Base-by-base conservation (phyloP, 1,140 invertebrate genomes). In the Phymastichus coffea region DNA sequence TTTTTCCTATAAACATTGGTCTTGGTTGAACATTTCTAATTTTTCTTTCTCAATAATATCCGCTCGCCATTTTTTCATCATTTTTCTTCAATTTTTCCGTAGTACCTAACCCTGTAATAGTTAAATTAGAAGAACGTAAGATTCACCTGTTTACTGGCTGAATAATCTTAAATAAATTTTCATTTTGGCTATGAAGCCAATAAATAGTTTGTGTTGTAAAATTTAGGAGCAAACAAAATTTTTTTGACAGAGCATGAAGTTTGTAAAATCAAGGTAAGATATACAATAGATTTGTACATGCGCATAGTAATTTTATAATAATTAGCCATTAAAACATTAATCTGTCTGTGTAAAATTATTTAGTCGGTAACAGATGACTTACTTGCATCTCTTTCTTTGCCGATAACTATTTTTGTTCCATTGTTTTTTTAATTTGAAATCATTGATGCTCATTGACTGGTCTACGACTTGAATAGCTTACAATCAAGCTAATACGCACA, bases 1-100 rank as follows among this genome's bases (percentile, higher is more conserved):
- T 74, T 76, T 57, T 76, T 76, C 68, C 70, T 74, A 75, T 56
- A 63, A 75, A 76, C 70, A 76, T 75, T 76, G 70, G 70, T 69
- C 61, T 74, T 74, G 67, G 65, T 65, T 54, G 37, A 51, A 59
- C 57, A 46, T 64, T 48, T 66, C 19, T 66, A 55, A 58, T 57
- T 40, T 35, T 59, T 28, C 49, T 59, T 60, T 37, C 44, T 54
- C 20, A 51, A 30, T 52, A 51, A 40, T 35, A 40, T 47, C 48
- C 14, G 20, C 38, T 23, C 43, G 33, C 17, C 25, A 28, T 57
- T 66, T 25, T 48, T 61, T 58, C 17, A 57, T 38, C 7, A 22
- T 35, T 58, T 44, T 53, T 28, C 37, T 52, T 15, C 4, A 30
- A n/a, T n/a, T n/a, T 30, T 48, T 28, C 26, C 10, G 25, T 44